Conservation (phyloP, 2,113 vertebrate species). For the Esox niger region DNA sequence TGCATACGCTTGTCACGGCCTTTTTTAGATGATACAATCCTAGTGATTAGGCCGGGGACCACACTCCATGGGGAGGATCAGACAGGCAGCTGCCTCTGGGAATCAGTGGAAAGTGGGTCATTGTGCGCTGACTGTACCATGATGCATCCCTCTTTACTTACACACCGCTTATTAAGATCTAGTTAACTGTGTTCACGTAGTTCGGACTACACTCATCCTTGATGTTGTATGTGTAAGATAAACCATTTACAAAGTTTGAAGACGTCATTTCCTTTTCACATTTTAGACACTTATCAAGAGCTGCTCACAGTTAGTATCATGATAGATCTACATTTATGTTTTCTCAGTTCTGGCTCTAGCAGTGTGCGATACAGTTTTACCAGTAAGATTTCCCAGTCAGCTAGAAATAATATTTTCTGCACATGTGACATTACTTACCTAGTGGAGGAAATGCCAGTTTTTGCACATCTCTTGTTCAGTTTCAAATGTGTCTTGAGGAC, state of each 20-base stretch:
- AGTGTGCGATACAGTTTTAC: not conserved
- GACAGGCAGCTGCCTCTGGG: constrained; percentile 55
- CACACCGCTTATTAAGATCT: not conserved
- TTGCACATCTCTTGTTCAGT: constrained; percentile 10
- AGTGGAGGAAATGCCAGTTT: not conserved
- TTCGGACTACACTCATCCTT: not conserved
- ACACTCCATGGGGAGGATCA: constrained; percentile 30
- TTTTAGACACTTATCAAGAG: too few relatives aligned
- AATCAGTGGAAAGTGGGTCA: constrained; percentile 36
- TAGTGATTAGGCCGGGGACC: constrained; percentile 48
- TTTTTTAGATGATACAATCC: constrained; percentile 54
- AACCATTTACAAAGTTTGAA: not conserved
- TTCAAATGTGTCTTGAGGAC: constrained; percentile 14
- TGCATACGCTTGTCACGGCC: constrained; percentile 31
- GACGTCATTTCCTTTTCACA: too few relatives aligned
- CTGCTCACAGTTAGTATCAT: too few relatives aligned
- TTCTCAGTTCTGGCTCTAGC: too few relatives aligned
- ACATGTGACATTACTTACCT: not conserved
- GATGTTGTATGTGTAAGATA: not conserved
- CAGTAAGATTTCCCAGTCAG: not conserved
- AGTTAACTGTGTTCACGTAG: too few relatives aligned
- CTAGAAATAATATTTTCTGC: not conserved
- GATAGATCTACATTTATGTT: too few relatives aligned
- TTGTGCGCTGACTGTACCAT: constrained; percentile 19
- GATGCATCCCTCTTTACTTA: not conserved